These are phyloP conservation scores for Molanna angustata DNA, from an alignment of 2,888 invertebrate species.

Conservation along the genomic window DNA sequence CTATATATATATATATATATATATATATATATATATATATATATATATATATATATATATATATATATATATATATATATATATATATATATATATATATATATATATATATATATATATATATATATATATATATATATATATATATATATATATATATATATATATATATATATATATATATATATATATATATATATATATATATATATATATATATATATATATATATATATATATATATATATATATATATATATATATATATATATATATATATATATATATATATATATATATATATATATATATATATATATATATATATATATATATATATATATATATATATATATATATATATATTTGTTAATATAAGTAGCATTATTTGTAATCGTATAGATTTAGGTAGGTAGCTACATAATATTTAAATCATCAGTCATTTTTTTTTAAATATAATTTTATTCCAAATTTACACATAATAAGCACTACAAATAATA, in stretches of 20 bases:
- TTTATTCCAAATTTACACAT: too few species aligned
- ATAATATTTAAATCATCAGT: too few species aligned
- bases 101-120: background rate
- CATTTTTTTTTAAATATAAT: too few species aligned
- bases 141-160: background rate
- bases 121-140: background rate
- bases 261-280: background rate
- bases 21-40: background rate
- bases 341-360: background rate
- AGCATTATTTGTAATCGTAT: too few species aligned
- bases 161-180: background rate
- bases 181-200: background rate
- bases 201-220: background rate
- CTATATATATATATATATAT: background rate
- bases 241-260: background rate
- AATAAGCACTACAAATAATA: too few species aligned
- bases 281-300: background rate
- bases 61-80: background rate
- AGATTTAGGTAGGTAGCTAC: too few species aligned
- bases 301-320: background rate
- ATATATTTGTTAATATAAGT: background rate
- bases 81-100: background rate
- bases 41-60: background rate
- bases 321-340: background rate
- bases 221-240: background rate